A percentile compares a stretch with the other conserved stretches of the same genome.
These are phyloP conservation scores for Montipora cactus DNA, from an alignment of 64 coral and sea anemone genomes.

Conservation along the genomic window DNA sequence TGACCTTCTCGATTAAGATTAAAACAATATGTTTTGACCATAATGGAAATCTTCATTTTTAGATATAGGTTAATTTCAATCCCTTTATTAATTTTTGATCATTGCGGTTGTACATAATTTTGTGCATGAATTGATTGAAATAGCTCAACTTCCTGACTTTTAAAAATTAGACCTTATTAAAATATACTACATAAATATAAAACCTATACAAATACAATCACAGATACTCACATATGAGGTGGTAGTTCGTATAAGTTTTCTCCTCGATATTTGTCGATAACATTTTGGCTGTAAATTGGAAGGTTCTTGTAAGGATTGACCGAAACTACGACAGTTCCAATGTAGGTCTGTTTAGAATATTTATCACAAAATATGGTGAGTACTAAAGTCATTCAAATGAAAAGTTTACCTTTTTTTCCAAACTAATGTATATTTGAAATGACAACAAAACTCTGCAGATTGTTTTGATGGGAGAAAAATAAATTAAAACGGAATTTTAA, in stretches of 20 bases:
- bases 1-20: not conserved
- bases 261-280: slow-evolving; percentile 95
- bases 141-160: too few species aligned
- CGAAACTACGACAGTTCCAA: slow-evolving; percentile 95
- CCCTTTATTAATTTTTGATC: not conserved
- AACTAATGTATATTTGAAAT: too few species aligned
- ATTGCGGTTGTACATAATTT: too few species aligned
- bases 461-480: too few species aligned
- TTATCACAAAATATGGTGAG: not conserved
- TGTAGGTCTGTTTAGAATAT: slow-evolving; percentile 83
- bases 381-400: not conserved
- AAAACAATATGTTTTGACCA: not conserved
- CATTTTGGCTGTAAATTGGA: slow-evolving; percentile 78
- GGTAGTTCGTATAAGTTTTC: slow-evolving; percentile 97
- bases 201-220: not conserved
- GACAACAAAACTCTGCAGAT: too few species aligned
- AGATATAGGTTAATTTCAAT: not conserved
- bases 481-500: too few species aligned
- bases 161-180: not conserved
- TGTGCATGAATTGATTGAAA: too few species aligned
- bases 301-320: slow-evolving; percentile 92
- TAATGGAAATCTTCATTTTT: not conserved
- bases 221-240: slow-evolving; percentile 87
- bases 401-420: not conserved
- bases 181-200: too few species aligned